Percentiles rank a stretch among this genome's conserved stretches.
Evolutionary conservation across 2,888 invertebrate species (phyloP).

Genomic region (Nezara viridula): DNA sequence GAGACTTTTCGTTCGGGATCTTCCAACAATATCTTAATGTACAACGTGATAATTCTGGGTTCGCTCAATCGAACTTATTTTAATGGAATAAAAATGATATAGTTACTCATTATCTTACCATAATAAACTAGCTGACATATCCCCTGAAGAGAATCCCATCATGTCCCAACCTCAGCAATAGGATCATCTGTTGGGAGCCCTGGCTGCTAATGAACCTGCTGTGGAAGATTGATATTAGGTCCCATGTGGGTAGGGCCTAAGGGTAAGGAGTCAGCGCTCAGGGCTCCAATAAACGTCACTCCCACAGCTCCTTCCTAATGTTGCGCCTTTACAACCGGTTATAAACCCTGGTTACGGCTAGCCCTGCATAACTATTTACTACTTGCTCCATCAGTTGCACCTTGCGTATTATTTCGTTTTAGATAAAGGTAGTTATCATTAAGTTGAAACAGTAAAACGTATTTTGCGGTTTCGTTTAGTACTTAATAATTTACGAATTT

Average conservation of each 20-base stretch:
- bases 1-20: too few relatives aligned
- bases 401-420: not conserved
- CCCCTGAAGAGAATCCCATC: not conserved
- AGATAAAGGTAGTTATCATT: not conserved
- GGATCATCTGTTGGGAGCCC: not conserved
- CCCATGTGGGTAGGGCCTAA: not conserved
- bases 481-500: not conserved
- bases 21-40: too few relatives aligned
- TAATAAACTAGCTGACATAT: not conserved
- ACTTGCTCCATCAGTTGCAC: not conserved
- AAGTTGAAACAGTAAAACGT: not conserved
- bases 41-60: too few relatives aligned
- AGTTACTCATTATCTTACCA: not conserved
- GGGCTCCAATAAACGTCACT: not conserved
- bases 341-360: not conserved
- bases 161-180: not conserved
- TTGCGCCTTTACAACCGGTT: not conserved
- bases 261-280: not conserved
- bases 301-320: not conserved
- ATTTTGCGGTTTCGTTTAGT: not conserved
- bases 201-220: not conserved
- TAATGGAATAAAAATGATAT: too few relatives aligned
- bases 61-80: too few relatives aligned
- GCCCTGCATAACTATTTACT: not conserved
- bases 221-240: slow-evolving; percentile 22